phyloP scores from a whole-genome alignment of 92 coral and sea anemone genomes.

The Phenganax stokvisi region DNA sequence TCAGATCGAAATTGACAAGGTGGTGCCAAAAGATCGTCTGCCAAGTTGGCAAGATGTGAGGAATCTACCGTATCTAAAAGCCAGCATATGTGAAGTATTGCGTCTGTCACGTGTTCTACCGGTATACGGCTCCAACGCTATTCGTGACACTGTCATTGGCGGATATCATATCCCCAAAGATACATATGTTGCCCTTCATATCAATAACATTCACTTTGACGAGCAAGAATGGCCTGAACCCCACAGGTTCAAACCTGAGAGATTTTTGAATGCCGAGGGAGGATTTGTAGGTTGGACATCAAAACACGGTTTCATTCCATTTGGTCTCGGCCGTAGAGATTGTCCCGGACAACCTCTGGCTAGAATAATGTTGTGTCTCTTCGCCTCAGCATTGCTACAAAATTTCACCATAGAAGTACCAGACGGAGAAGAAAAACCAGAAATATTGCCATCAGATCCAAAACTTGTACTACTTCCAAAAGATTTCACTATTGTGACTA shows the following conservation, averaged over 20 bases:
- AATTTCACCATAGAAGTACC: conserved; percentile 53
- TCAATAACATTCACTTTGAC: conserved; percentile 58
- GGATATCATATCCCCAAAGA: conserved; percentile 57
- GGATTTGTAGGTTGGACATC: conserved; percentile 33
- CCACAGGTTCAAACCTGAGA: conserved; percentile 42
- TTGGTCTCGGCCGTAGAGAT: conserved; percentile 48
- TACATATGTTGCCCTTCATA: conserved; percentile 44
- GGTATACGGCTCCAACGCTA: conserved; percentile 7
- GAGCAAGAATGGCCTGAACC: conserved; percentile 52
- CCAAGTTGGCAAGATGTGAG: conserved; percentile 41
- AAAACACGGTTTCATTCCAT: conserved; percentile 39
- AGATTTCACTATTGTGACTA: conserved; percentile 12
- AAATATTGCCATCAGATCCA: conserved; percentile 7
- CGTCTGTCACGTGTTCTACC: conserved; percentile 48
- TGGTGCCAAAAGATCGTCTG: conserved; percentile 43
- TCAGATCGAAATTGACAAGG: conserved; percentile 51
- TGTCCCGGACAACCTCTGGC: conserved; percentile 54
- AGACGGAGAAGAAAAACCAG: conserved; percentile 45
- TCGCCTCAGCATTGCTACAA: conserved; percentile 50
- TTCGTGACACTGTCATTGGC: conserved; percentile 42
- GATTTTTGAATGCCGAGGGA: conserved; percentile 53
- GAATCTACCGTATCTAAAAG: conserved; percentile 26
- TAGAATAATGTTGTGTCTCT: conserved; percentile 45
- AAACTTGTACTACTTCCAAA: conserved; percentile 14
- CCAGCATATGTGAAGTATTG: conserved; percentile 51